Conservation (phyloP, 2,113 vertebrate species). For the Micronycteris hirsuta region DNA sequence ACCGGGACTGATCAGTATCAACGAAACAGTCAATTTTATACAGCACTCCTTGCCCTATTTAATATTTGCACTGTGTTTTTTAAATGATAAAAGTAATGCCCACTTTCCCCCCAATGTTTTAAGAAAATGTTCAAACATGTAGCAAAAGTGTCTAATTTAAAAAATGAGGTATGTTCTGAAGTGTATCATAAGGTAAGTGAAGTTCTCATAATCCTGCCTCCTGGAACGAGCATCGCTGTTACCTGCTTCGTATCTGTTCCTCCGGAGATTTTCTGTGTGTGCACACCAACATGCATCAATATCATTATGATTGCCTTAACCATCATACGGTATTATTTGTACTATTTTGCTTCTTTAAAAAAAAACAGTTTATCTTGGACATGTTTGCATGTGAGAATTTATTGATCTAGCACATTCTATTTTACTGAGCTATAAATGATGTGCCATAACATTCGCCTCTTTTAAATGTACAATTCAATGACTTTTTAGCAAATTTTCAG, state of each 20-base stretch:
- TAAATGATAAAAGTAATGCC: not conserved
- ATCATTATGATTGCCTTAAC: not conserved
- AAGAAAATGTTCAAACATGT: not conserved
- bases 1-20: not conserved
- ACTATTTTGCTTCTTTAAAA: not conserved
- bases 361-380: not conserved
- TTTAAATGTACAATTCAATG: not conserved
- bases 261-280: not conserved
- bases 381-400: not conserved
- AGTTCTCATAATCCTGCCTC: not conserved
- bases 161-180: not conserved
- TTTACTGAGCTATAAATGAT: not conserved
- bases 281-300: not conserved
- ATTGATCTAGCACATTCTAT: not conserved
- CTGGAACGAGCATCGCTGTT: not conserved
- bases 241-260: not conserved
- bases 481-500: not conserved
- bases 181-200: not conserved
- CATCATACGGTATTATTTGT: not conserved
- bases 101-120: not conserved
- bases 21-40: not conserved
- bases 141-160: not conserved
- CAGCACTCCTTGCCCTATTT: not conserved
- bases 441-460: not conserved
- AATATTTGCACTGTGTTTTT: not conserved